phyloP scores from a whole-genome alignment of 2,797 vertebrate species.

The Iguana delicatissima region DNA sequence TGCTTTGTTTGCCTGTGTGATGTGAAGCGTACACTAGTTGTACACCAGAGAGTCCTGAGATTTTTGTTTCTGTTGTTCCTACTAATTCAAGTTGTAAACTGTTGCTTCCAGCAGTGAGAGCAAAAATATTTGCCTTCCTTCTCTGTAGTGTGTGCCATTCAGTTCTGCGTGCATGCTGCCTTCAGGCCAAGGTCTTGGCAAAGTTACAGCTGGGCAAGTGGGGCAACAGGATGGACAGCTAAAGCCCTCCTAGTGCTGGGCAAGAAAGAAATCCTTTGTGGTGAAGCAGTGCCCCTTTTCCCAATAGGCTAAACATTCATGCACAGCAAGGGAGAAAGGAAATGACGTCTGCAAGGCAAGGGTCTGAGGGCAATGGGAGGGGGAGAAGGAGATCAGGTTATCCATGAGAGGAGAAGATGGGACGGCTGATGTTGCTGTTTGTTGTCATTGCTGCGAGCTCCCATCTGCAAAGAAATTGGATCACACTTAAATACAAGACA shows the following conservation, averaged over 20 bases:
- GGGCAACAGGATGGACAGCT: slow-evolving; percentile 36
- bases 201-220: not conserved
- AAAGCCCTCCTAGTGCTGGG: slow-evolving; percentile 25
- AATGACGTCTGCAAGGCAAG: slow-evolving; percentile 57
- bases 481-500: slow-evolving; percentile 4
- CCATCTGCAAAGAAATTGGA: slow-evolving; percentile 85
- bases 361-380: slow-evolving; percentile 61
- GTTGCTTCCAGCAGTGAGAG: slow-evolving; percentile 18
- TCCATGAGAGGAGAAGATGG: slow-evolving; percentile 96
- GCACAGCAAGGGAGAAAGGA: slow-evolving; percentile 66
- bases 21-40: slow-evolving; percentile 41
- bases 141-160: not conserved
- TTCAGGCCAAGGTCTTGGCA: slow-evolving; percentile 21
- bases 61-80: slow-evolving; percentile 21
- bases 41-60: slow-evolving; percentile 46
- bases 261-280: slow-evolving; percentile 34
- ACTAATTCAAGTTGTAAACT: slow-evolving; percentile 39
- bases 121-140: not conserved
- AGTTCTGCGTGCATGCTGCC: slow-evolving; percentile 37
- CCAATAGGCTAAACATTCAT: slow-evolving; percentile 71
- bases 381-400: slow-evolving; percentile 70
- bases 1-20: slow-evolving; percentile 45
- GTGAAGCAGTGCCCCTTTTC: slow-evolving; percentile 54
- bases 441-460: slow-evolving; percentile 99
- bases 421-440: slow-evolving; percentile 99